Evolutionary conservation across 1,140 invertebrate species (phyloP).

Genomic region (Tetramorium simillimum): DNA sequence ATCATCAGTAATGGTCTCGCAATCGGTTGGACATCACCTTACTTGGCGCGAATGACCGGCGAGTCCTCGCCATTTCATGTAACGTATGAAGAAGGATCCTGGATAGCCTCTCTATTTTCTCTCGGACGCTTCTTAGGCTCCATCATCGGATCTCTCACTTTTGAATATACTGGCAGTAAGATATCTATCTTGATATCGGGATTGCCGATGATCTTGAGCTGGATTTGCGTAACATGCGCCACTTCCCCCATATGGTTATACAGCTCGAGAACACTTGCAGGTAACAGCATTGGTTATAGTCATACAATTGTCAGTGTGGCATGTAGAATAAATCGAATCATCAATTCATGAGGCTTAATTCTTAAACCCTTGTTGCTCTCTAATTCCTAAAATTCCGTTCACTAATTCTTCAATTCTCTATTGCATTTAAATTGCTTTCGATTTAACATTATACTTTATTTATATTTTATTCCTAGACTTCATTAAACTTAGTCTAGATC

Average conservation of each 20-base stretch:
- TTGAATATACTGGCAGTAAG: conserved; percentile 88
- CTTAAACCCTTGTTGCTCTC: no score
- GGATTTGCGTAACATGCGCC: no score
- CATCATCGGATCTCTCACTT: conserved; percentile 74
- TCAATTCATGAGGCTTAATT: neutral
- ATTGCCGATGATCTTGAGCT: no score
- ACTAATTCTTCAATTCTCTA: neutral
- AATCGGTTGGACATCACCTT: conserved; percentile 79
- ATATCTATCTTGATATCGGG: conserved; percentile 87
- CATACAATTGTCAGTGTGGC: no score
- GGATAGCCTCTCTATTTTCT: conserved; percentile 88
- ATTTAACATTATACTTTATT: no score
- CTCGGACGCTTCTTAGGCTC: conserved; percentile 82
- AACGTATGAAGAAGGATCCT: conserved; percentile 87
- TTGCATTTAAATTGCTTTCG: no score
- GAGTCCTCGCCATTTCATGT: conserved; percentile 85
- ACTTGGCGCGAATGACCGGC: conserved; percentile 77
- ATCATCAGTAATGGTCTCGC: conserved; percentile 79
- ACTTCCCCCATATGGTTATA: no score
- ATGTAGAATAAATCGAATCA: no score
- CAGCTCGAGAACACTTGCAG: no score
- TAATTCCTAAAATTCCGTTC: neutral
- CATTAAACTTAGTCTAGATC: neutral
- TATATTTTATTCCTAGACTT: neutral
- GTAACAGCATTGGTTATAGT: no score